Base-by-base conservation (phyloP, 2,797 vertebrate genomes). In the Rhinogobio ventralis region DNA sequence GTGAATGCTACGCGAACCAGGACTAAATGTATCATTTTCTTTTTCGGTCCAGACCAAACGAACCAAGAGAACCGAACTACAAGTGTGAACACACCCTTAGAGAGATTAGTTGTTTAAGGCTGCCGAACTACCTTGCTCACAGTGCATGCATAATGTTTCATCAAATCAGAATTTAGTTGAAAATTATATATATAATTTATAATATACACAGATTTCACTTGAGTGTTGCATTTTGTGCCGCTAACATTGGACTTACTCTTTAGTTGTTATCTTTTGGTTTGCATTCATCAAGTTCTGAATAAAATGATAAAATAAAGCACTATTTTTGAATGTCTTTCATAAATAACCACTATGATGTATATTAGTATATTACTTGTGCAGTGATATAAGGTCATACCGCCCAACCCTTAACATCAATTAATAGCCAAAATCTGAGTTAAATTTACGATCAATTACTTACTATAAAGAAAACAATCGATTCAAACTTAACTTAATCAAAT, bases 391-490 rank as follows among this genome's bases (percentile, higher is more conserved):
- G 23, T 73, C 83, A 78, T 77, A 78, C 39, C 25, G 42, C 74
- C 82, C 74, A 84, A 10, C 36, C 82, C 74, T 64, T 57, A 66
- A 33, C 51, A 25, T 72, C 85, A 62, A 85, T 87, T 86, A 82
- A 67, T 74, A 74, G 42, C 28, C 57, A n/a, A 53, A 46, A 66
- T 80, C 81, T 66, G 91, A 91, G 94, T 95, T 94, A 92, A 91
- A 94, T 91, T 93, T 79, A n/a, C 72, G 8, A 45, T 73, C 25
- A 84, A 75, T 87, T 64, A 75, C 23, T 76, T 67, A 17, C 28
- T 51, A 49, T 62, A 46, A 9, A 46, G 62, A 86, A 83, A 81
- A 86, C 62, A 79, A 64, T 74, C 90, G 92, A 93, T 83, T 83
- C 75, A 87, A 88, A 51, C 76, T 66, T 36, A 81, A 67, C 36